Evolutionary conservation across 2,888 invertebrate genomes (phyloP), one percentile per base, ranked within the genome.

Genomic region (Dendrolimus pini): DNA sequence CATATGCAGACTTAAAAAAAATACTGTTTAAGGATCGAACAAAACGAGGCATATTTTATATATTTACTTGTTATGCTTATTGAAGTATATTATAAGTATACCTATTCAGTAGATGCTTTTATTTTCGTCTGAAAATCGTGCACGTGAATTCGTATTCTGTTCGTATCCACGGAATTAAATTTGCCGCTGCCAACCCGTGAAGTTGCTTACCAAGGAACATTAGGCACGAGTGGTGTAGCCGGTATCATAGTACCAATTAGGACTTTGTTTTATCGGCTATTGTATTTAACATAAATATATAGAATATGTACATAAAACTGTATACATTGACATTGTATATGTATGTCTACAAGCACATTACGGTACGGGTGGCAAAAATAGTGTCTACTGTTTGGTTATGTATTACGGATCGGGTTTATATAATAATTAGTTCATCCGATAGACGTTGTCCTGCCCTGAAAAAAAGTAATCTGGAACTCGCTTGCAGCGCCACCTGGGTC

Each of bases 111-210:
- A 47, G 47, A 47, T 47, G 47, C 3, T 47, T 47, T 62, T 52
- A 59, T 62, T 66, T 61, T 59, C 56, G 58, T 55, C 55, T 54
- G 54, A 41, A 56, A 56, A 47, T n/a, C 60, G 62, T 65, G 71
- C 69, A 71, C 47, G 47, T 47, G 9, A 10, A 47, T 78, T 77
- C 74, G 74, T 71, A 78, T 78, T 78, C 77, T 66, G 77, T 68
- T 68, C 72, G 66, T 65, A 67, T 65, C 64, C 63, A 60, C 59
- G 65, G 68, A 70, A 77, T 78, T 78, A 76, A 78, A 78, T 78
- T 77, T 78, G 73, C 73, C 61, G 62, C 61, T 69, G 66, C 68
- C 70, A 69, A 66, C 66, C 65, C 65, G 70, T 68, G 65, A 69
- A 70, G 69, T 72, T 71, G 65, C 65, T 69, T 67, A 64, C 64